Evolutionary conservation across 2,888 invertebrate genomes (phyloP), one percentile per base, ranked within the genome.

Genomic region (Drosophila limbata): DNA sequence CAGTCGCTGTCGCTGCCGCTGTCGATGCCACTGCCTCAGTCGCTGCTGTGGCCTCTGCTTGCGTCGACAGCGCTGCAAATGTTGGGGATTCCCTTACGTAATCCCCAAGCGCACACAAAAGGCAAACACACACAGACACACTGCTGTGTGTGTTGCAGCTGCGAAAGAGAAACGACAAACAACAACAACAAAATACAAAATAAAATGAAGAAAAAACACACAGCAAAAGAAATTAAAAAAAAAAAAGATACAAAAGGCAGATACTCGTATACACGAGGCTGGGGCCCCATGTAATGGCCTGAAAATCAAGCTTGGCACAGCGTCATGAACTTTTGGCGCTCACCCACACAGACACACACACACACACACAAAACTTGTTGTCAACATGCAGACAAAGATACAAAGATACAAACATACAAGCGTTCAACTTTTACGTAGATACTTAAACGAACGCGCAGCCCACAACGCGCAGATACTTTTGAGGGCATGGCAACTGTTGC

Each of bases 41-140:
- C 28, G 66, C 57, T 53, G 28, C 25, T 25, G 25, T 25, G 25
- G 74, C 65, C 48, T 42, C 61, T 51, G 65, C 53, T 50, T 61
- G 9, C 44, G 71, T 62, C 59, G 78, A 68, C 73, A 74, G 81
- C 74, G 80, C 77, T 73, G 81, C 79, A 79, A 85, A 89, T 89
- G 89, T 83, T 91, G 90, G 90, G 90, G 91, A 91, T 91, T 91
- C 90, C 90, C 90, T 91, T 91, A 91, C 90, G 91, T 90, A 91
- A 91, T 90, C 80, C 82, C 81, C 84, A 79, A 83, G 79, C 87
- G 74, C 81, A 68, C 81, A 81, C 79, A 79, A 77, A 79, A 77
- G 72, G 79, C 78, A 82, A 72, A 75, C 65, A 79, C 59, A 65
- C 55, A 40, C 37, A 64, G 52, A 47, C 37, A 69, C 57, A 50